These are phyloP conservation scores for Nemoura dubitans DNA, from an alignment of 2,888 invertebrate genomes.

Conservation along the genomic window DNA sequence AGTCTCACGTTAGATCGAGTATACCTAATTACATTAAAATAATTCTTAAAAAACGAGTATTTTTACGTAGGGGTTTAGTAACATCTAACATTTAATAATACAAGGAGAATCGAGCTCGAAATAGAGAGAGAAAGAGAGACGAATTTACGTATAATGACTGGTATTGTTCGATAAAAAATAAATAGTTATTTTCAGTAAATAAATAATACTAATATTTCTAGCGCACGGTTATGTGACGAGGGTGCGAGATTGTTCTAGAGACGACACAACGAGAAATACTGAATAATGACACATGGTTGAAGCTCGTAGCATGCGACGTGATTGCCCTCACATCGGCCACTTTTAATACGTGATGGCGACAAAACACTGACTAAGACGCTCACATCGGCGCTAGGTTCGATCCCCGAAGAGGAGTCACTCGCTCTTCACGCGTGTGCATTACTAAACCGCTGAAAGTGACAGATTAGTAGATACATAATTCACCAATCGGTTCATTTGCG, in stretches of 20 bases:
- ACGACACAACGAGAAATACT: not conserved
- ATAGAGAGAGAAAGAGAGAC: constrained; percentile 20
- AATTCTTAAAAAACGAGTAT: constrained; percentile 24
- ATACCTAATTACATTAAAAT: not conserved
- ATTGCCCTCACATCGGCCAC: not conserved
- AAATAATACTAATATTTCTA: constrained; percentile 21
- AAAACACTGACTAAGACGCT: not conserved
- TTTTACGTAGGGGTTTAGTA: constrained; percentile 7
- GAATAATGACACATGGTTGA: not conserved
- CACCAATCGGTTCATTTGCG: too few species aligned
- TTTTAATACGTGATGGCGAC: too few species aligned
- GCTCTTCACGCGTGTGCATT: too few species aligned
- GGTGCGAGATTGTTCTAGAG: not conserved
- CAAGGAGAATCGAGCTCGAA: not conserved
- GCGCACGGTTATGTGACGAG: not conserved
- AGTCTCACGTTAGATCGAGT: not conserved
- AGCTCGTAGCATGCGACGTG: not conserved
- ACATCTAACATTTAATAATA: not conserved
- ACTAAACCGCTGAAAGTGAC: too few species aligned
- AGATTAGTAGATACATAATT: too few species aligned
- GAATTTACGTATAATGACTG: constrained; percentile 7
- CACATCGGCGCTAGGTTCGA: too few species aligned
- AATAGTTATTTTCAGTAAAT: constrained; percentile 29
- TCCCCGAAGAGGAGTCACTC: too few species aligned
- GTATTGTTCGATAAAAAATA: constrained; percentile 29